Evolutionary conservation across 2,113 vertebrate species (phyloP).

Genomic region (Heliornis fulica): DNA sequence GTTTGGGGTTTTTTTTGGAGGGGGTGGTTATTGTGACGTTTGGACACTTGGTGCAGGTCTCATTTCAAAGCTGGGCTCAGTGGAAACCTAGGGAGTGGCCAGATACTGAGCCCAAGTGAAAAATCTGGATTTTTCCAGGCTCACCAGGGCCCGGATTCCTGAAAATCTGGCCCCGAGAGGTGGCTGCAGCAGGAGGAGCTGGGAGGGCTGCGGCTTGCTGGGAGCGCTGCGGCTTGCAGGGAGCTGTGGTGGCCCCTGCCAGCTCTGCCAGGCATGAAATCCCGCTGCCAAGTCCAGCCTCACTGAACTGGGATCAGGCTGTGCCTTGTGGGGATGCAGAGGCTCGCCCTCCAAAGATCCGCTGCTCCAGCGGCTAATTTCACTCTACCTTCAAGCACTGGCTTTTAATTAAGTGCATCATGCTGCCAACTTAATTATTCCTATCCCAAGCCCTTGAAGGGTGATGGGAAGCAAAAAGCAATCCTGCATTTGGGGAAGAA

Average conservation of each 20-base stretch:
- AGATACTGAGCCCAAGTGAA: neutral
- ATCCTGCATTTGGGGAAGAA: neutral
- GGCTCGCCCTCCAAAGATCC: neutral
- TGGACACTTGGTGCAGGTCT: fast-evolving
- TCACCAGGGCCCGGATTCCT: neutral
- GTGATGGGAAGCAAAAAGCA: neutral
- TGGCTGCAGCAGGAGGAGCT: neutral
- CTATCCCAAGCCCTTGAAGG: neutral
- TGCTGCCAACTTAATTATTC: neutral
- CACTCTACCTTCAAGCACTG: neutral
- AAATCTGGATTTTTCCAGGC: neutral
- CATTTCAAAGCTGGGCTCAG: neutral
- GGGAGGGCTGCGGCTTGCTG: neutral
- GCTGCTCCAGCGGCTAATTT: neutral
- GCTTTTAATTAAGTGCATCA: neutral
- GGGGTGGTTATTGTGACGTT: neutral
- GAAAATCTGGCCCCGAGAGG: neutral
- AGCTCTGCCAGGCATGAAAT: neutral
- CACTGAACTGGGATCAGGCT: neutral
- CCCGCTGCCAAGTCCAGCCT: neutral
- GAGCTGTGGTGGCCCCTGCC: neutral
- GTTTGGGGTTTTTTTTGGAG: neutral
- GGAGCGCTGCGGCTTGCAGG: neutral
- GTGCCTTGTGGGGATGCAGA: neutral
- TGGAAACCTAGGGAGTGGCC: neutral